Evolutionary conservation across 2,797 vertebrate species (phyloP).

Genomic region (Spheniscus humboldti): DNA sequence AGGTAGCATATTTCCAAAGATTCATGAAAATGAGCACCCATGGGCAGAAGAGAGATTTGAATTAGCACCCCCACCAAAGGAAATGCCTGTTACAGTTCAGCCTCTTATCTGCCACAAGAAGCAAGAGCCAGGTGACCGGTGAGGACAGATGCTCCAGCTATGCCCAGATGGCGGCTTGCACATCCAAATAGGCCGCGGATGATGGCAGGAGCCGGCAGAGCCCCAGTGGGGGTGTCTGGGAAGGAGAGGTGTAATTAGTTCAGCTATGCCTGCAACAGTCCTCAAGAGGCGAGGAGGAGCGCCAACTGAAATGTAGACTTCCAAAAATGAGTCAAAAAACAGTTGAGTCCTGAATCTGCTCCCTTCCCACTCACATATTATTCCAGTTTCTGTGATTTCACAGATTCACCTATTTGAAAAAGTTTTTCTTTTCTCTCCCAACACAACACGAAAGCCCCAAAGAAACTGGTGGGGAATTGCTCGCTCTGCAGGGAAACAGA

Average conservation of each 20-base stretch:
- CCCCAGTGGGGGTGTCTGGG: neutral
- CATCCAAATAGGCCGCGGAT: rapidly evolving
- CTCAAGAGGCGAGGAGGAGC: neutral
- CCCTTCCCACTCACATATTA: neutral
- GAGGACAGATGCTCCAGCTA: neutral
- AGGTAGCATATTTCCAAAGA: neutral
- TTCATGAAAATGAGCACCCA: neutral
- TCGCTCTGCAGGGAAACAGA: neutral
- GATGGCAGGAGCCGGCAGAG: neutral
- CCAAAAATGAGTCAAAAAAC: neutral
- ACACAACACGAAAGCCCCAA: neutral
- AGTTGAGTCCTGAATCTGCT: neutral
- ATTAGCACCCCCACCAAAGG: neutral
- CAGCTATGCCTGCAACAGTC: neutral
- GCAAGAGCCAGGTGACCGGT: neutral
- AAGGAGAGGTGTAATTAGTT: neutral
- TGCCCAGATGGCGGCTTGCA: neutral
- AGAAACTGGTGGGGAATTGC: neutral
- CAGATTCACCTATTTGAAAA: neutral
- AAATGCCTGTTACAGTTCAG: neutral
- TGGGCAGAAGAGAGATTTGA: neutral
- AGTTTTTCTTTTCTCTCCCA: neutral
- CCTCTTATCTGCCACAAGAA: neutral
- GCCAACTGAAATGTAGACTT: neutral
- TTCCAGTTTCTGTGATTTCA: neutral